Percentiles rank a stretch among this genome's conserved stretches.
Evolutionary conservation across 2,888 invertebrate species (phyloP).

Genomic region (Nephrotoma flavescens): DNA sequence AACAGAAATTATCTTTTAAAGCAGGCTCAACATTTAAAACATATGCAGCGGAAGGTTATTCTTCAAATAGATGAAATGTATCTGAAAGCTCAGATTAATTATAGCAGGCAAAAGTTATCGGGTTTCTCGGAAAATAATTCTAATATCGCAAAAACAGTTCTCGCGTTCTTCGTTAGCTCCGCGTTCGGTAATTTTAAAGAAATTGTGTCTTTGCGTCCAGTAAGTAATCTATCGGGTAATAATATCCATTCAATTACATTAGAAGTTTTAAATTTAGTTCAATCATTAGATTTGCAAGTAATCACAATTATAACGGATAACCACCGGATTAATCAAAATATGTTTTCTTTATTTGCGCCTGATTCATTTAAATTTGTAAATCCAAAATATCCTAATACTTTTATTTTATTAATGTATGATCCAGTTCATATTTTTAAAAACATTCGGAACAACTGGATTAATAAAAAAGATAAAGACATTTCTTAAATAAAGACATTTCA

Average conservation of each 20-base stretch:
- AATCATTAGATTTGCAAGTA: not conserved
- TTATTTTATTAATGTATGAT: not conserved
- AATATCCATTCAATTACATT: not conserved
- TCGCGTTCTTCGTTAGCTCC: not conserved
- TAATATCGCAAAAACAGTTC: not conserved
- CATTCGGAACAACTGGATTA: not conserved
- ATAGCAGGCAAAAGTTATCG: not conserved
- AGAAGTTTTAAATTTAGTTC: not conserved
- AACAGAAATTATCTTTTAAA: not conserved
- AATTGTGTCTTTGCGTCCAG: not conserved
- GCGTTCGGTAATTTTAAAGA: not conserved
- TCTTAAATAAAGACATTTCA: not conserved
- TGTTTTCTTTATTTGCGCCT: not conserved
- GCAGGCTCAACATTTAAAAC: not conserved
- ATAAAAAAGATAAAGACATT: not conserved
- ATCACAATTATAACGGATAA: not conserved
- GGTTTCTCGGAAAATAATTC: not conserved
- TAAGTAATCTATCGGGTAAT: not conserved
- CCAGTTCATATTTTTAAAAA: not conserved
- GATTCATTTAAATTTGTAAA: not conserved
- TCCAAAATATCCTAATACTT: not conserved
- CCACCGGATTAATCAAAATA: not conserved
- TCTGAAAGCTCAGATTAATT: not conserved
- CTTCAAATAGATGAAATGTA: slow-evolving; percentile 2
- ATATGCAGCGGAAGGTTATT: not conserved